Evolutionary conservation across 2,888 invertebrate species (phyloP), one percentile per base, ranked within the genome.

Genomic region (Cheilosia soror): DNA sequence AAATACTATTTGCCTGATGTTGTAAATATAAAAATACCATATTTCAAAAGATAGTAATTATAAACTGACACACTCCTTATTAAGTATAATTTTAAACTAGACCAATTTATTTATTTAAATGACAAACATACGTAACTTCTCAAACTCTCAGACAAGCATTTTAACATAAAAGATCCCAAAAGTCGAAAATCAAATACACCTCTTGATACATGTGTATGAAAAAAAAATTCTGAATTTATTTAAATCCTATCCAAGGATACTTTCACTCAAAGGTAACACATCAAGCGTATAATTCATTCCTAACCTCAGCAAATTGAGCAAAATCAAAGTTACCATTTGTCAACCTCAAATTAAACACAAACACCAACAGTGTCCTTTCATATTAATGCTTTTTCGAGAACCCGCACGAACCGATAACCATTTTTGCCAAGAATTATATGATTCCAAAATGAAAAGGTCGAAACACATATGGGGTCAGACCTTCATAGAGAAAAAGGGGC

Each of bases 341-440:
- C 31, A 33, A 31, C 25, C 60, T 33, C 33, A 66, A 68, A 68
- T 77, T 77, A 55, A 68, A 53, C 68, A 44, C 44, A 62, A 58
- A 68, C 66, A 47, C 76, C 51, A n/a, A 3, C 37, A 11, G 42
- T 44, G 76, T 44, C 60, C 44, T 68, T 66, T 25, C 33, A 9
- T 53, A 42, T 68, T 68, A 76, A 76, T 78, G 63, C 69, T 37
- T 63, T 51, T 58, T 27, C 60, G 55, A 75, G 68, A 66, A 47
- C 33, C 55, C 37, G 58, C 20, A 29, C 51, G 53, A 63, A 79
- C 79, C 69, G 65, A 79, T 84, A 69, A 51, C 68, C 73, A 69
- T 73, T 73, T 79, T 57, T 57, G 42, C 72, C 62, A 57, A 27
- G 72, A 49, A 55, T 37, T 37, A 53, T 55, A 55, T 57, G 33